These are phyloP conservation scores for Diplazon laetatorius DNA, from an alignment of 2,888 invertebrate genomes.

Conservation along the genomic window DNA sequence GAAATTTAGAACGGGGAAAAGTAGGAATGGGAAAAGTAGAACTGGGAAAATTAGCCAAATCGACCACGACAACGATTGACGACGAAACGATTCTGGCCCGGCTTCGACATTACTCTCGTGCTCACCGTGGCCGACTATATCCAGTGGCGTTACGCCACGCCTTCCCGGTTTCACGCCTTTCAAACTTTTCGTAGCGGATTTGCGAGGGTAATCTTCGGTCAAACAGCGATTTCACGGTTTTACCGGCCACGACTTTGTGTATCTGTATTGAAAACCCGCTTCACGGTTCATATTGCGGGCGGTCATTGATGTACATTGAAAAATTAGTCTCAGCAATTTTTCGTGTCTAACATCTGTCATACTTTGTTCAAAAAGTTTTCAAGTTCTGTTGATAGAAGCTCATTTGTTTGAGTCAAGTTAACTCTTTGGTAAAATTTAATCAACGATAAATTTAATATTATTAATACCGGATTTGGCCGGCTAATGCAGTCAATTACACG, in stretches of 20 bases:
- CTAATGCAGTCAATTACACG: neutral
- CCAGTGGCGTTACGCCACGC: conserved; percentile 74
- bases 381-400: no score
- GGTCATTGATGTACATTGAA: neutral
- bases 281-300: neutral
- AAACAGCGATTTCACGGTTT: conserved; percentile 80
- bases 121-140: conserved; percentile 46
- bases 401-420: no score
- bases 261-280: neutral
- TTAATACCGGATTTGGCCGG: neutral
- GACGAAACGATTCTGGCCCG: conserved; percentile 35
- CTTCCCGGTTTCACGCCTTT: conserved; percentile 77
- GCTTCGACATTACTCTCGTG: conserved; percentile 36
- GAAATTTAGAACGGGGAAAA: no score
- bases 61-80: conserved; percentile 49
- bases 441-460: no score
- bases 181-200: conserved; percentile 73
- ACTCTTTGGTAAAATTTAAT: no score
- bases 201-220: conserved; percentile 76
- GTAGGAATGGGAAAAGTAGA: no score
- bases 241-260: conserved; percentile 67
- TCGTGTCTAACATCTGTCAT: no score
- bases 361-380: no score
- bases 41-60: no score
- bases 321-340: neutral